Percentiles rank a stretch among this genome's conserved stretches.
These are phyloP conservation scores for Tangara arthus DNA, from an alignment of 2,797 vertebrate species.

Conservation along the genomic window DNA sequence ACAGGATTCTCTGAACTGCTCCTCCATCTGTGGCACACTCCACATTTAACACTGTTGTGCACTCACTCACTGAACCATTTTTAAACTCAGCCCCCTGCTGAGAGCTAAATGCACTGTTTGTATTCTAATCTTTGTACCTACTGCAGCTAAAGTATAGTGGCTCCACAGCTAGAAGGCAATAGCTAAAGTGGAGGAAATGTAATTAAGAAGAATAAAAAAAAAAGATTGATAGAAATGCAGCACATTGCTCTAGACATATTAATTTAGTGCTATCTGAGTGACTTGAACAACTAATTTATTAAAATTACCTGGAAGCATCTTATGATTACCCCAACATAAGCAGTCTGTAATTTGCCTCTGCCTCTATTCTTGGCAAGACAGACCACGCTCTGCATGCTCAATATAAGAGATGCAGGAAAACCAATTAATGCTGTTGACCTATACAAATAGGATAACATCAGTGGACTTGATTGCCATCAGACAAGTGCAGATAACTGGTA, in stretches of 20 bases:
- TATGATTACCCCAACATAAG: constrained; percentile 66
- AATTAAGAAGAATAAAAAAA: constrained; percentile 63
- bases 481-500: constrained; percentile 18
- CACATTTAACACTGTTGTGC: neutral
- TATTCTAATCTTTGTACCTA: constrained; percentile 44
- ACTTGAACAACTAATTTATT: constrained; percentile 55
- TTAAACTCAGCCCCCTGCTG: constrained; percentile 31
- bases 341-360: constrained; percentile 53
- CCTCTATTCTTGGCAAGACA: constrained; percentile 40
- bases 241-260: constrained; percentile 48
- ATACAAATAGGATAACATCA: constrained; percentile 12
- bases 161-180: constrained; percentile 26
- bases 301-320: constrained; percentile 63
- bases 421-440: constrained; percentile 51
- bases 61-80: constrained; percentile 32
- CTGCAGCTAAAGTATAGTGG: constrained; percentile 16
- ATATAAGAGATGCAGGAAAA: neutral
- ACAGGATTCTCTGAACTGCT: neutral
- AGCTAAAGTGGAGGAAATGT: constrained; percentile 38
- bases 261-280: constrained; percentile 56
- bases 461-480: neutral
- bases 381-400: constrained; percentile 9
- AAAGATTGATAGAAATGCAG: constrained; percentile 54
- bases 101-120: constrained; percentile 43
- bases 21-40: neutral